Percentiles rank a stretch among this genome's conserved stretches.
phyloP scores from a whole-genome alignment of 2,113 vertebrate genomes.

The Holacanthus passer region DNA sequence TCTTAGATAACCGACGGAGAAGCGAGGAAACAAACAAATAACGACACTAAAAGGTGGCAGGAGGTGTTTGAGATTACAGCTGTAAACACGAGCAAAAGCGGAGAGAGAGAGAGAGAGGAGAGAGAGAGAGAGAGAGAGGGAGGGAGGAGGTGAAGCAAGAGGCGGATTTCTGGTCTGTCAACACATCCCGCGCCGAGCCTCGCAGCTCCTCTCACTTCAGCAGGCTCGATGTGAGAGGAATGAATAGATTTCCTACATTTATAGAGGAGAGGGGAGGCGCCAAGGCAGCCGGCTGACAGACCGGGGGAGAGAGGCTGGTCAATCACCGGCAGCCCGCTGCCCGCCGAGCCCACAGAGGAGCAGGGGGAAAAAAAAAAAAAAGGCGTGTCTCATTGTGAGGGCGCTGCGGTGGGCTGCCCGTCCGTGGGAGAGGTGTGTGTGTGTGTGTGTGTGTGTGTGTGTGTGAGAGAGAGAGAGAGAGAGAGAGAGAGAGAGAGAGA shows the following conservation, averaged over 20 bases:
- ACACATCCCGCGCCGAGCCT: slow-evolving; percentile 75
- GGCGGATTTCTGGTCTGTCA: slow-evolving; percentile 65
- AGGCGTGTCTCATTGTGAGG: slow-evolving; percentile 77
- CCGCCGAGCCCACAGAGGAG: slow-evolving; percentile 77
- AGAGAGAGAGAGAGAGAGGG: no score
- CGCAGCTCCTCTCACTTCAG: slow-evolving; percentile 62
- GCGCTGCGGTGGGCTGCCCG: slow-evolving; percentile 68
- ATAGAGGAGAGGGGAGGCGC: slow-evolving; percentile 86
- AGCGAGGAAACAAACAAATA: slow-evolving; percentile 8
- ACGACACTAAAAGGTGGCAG: slow-evolving; percentile 18
- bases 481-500: not conserved
- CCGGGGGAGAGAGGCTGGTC: slow-evolving; percentile 81
- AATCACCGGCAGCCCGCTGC: slow-evolving; percentile 81
- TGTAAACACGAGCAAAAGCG: slow-evolving; percentile 21
- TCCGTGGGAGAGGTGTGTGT: slow-evolving; percentile 24
- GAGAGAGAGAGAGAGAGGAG: no score
- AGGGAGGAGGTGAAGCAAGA: no score
- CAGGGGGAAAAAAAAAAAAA: no score
- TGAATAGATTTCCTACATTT: slow-evolving; percentile 79
- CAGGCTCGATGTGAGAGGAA: slow-evolving; percentile 70
- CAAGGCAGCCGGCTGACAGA: slow-evolving; percentile 79
- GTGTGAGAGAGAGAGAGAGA: not conserved
- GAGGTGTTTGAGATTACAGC: slow-evolving; percentile 25
- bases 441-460: slow-evolving; percentile 32
- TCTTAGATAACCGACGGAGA: slow-evolving; percentile 77